phyloP scores from a whole-genome alignment of 2,113 vertebrate species.

The Tricholaema leucomelas region DNA sequence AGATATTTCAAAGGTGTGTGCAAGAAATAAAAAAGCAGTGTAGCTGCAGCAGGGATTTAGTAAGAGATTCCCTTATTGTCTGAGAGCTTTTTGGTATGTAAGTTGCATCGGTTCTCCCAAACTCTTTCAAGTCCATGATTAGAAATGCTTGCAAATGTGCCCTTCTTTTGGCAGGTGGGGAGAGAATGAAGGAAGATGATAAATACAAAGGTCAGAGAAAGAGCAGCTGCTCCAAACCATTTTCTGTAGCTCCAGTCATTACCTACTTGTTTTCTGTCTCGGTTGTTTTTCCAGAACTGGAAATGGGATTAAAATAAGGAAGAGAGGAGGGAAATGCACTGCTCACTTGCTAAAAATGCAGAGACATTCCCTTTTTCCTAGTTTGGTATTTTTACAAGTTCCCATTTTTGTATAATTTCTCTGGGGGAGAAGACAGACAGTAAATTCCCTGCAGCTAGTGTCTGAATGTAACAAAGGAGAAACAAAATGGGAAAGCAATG shows the following conservation, averaged over 20 bases:
- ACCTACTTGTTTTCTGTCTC: not conserved
- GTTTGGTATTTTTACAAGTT: not conserved
- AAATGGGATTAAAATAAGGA: conserved; percentile 12
- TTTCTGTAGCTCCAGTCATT: not conserved
- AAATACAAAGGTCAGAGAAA: not conserved
- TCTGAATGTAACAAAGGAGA: accelerated
- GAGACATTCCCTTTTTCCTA: not conserved
- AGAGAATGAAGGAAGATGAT: not conserved
- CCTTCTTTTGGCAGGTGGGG: not conserved
- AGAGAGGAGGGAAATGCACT: not conserved
- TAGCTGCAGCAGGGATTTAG: conserved; percentile 9
- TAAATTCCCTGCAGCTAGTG: not conserved
- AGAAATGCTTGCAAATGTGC: not conserved
- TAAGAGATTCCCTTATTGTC: conserved; percentile 9
- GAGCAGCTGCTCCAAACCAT: not conserved
- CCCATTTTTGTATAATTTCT: not conserved
- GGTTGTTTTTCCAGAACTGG: not conserved
- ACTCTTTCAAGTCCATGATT: conserved; percentile 14
- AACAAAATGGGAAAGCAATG: not conserved
- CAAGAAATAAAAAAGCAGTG: conserved; percentile 19
- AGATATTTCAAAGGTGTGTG: conserved; percentile 54
- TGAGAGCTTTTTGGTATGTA: not conserved
- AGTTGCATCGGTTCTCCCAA: conserved; percentile 24
- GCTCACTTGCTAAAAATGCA: not conserved
- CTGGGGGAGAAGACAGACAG: not conserved